These are phyloP conservation scores for Coleophora flavipennella DNA, from an alignment of 2,888 invertebrate species.

Conservation along the genomic window DNA sequence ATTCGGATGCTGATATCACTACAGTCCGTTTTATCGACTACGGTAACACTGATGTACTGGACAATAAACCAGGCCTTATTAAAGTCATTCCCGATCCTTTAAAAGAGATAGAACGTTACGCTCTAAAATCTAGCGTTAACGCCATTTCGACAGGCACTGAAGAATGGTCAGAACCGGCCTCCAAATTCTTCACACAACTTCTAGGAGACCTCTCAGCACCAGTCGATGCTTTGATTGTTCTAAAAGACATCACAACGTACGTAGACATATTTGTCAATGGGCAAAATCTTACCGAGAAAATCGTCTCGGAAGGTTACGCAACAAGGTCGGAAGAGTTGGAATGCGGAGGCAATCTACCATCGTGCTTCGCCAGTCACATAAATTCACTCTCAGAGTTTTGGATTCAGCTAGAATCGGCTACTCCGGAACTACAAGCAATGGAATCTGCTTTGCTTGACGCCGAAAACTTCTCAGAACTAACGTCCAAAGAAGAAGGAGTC, in stretches of 20 bases:
- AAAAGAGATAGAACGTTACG: conserved; percentile 68
- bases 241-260: conserved; percentile 74
- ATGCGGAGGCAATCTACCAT: conserved; percentile 53
- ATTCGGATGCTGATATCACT: conserved; percentile 81
- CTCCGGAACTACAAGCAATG: conserved; percentile 71
- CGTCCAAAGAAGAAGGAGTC: conserved; percentile 57
- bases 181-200: conserved; percentile 66
- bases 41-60: conserved; percentile 83
- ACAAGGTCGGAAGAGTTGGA: conserved; percentile 63
- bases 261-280: conserved; percentile 77
- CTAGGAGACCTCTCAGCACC: conserved; percentile 65
- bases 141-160: conserved; percentile 75
- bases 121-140: conserved; percentile 78
- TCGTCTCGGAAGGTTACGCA: conserved; percentile 74
- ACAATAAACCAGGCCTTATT: conserved; percentile 73
- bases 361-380: conserved; percentile 82
- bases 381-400: conserved; percentile 84
- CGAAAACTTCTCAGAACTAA: conserved; percentile 64
- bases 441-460: conserved; percentile 71
- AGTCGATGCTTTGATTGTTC: conserved; percentile 65
- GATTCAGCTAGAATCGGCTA: conserved; percentile 80
- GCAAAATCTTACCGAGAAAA: conserved; percentile 72
- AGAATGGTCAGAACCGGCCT: conserved; percentile 77
- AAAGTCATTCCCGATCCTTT: conserved; percentile 75
- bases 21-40: conserved; percentile 85